Conservation (phyloP, 2,888 invertebrate species). For the Ophion slaviceki region DNA sequence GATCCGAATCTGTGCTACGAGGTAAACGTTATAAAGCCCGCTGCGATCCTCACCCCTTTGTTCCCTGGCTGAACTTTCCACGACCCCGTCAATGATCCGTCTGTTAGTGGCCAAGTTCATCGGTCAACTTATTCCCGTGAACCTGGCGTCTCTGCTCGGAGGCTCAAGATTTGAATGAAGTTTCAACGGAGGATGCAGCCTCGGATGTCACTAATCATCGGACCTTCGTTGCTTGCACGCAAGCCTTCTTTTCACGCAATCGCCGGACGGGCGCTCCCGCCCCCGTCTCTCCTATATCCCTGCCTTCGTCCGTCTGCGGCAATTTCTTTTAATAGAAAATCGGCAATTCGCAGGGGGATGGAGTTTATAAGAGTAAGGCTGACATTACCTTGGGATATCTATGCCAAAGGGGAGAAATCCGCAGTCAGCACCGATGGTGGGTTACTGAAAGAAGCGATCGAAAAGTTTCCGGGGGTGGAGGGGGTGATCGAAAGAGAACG, state of each 20-base stretch:
- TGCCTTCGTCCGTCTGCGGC: conserved; percentile 46
- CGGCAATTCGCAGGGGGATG: conserved; percentile 46
- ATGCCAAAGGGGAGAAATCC: conserved; percentile 70
- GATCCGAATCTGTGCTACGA: background rate
- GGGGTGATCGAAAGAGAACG: conserved; percentile 44
- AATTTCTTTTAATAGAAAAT: conserved; percentile 76
- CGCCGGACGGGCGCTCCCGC: background rate
- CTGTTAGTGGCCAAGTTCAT: background rate
- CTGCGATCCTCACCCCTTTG: background rate
- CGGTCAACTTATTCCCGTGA: background rate
- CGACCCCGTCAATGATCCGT: background rate
- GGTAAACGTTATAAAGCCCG: background rate
- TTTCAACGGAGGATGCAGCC: background rate
- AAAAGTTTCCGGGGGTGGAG: background rate
- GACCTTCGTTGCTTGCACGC: conserved; percentile 18
- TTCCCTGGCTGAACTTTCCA: background rate
- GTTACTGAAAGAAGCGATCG: conserved; percentile 36
- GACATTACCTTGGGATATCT: conserved; percentile 72
- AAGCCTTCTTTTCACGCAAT: conserved; percentile 49
- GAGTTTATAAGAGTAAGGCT: conserved; percentile 27
- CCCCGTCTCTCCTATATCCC: background rate
- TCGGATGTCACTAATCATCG: conserved; percentile 18
- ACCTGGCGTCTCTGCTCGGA: background rate
- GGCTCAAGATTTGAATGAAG: background rate
- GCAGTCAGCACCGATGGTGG: conserved; percentile 61